Evolutionary conservation across 2,797 vertebrate genomes (phyloP), one percentile per base, ranked within the genome.

Genomic region (Halcyon badia): DNA sequence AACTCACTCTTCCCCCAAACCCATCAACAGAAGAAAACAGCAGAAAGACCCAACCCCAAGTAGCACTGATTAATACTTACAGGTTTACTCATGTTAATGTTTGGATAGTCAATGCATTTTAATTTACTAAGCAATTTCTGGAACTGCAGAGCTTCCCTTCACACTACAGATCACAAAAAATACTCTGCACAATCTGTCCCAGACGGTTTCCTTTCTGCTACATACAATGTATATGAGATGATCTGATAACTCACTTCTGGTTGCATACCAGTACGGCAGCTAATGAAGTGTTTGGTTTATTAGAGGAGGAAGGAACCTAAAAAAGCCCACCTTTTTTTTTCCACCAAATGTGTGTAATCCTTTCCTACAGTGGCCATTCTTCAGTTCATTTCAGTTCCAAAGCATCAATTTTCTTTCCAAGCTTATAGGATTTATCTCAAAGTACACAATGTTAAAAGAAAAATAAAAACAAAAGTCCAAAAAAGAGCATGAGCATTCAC

Each of bases 161-260:
- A 61, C 69, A 30, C 0, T 5, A 49, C n/a, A 73, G 17, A 88
- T 16, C 31, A 37, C 16, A 70, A 42, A 72, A 76, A 72, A 30
- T 28, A 51, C n/a, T 64, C 33, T 64, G 24, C 2, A 1, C 14
- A 54, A 24, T 62, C 57, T 95, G 68, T 31, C 57, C 31, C 57
- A 94, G 57, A 80, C 39, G 37, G 21, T 31, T 90, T 94, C 64
- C 78, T 89, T 83, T 87, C 70, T 77, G 54, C 37, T 89, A 73
- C 35, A 35, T 26, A 31, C 41, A 26, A 25, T 28, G 17, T 31
- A 78, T 25, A 31, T 64, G 49, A 91, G 65, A 90, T 88, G 22
- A 89, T 82, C 68, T 52, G 89, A 79, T 94, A 93, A 79, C 31
- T 90, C 80, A 79, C 30, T 79, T 93, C 69, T 92, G 77, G 62